Base-by-base conservation (phyloP, 2,888 invertebrate genomes). In the Hirtodrosophila histrioides region DNA sequence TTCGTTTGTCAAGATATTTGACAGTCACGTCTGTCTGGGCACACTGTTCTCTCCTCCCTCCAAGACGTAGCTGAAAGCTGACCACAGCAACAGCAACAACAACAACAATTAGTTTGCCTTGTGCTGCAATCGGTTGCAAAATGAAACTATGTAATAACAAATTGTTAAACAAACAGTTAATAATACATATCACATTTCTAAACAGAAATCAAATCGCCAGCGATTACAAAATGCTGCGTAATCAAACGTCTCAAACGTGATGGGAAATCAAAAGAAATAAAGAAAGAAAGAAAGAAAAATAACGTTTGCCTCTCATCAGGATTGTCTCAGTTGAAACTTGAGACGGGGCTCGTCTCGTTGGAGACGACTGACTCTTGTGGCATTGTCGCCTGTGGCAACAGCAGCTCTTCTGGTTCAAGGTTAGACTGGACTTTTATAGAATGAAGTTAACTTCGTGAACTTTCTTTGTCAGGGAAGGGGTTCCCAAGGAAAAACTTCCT, bases 171-270 rank as follows among this genome's bases (percentile, higher is more conserved):
- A 70, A 55, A 48, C 39, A 46, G 9, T 31, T 37, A 31, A 51
- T 17, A 49, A 57, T 24, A 54, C 9, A 54, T 43, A 75, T 70
- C 44, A 8, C 1, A 51, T 66, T 66, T 62, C 54, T 39, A 62
- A 70, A 66, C 57, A 61, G 4, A 61, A 56, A 36, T 65, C 41
- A 17, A 45, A 27, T 24, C 37, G 46, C 46, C 29, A 33, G 9
- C 53, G 33, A 31, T 49, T 49, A 35, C 27, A 48, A 67, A 53
- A 33, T 49, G 12, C 12, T 31, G 7, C 11, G 17, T 33, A n/a
- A 27, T 24, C 11, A 37, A 50, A 44, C 27, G 11, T 55, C 17
- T 24, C 11, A 37, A 50, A 44, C 27, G 11, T 55, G 50, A 49
- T 48, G 51, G 43, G 46, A 49, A 48, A 64, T 44, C 57, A 41